Base-by-base conservation (phyloP, 2,113 vertebrate species). In the Fulmarus glacialis region DNA sequence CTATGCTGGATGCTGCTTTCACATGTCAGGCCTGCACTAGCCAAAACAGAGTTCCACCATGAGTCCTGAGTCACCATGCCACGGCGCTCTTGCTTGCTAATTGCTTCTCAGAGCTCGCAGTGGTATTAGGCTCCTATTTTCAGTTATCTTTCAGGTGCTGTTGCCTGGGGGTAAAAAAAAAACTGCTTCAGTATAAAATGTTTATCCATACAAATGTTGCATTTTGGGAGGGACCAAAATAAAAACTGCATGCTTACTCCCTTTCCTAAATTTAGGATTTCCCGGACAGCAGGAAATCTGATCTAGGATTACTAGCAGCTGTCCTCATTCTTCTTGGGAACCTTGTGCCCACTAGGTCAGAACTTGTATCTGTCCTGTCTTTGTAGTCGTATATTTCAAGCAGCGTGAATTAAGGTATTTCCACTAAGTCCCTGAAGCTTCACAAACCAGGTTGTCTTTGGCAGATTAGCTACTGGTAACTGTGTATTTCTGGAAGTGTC, bases 281-380 rank as follows among this genome's bases (percentile, higher is more conserved):
- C 38, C 58, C 0, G 0, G 45, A n/a, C 22, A 24, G 38, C 36
- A 38, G 26, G 15, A 42, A n/a, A n/a, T 19, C 72, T 58, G 19
- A 4, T 23, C 16, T 0, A 1, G 72, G 36, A 22, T 62, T 71
- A 9, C 23, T 48, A 24, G 29, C 68, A 77, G 48, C 70, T 86
- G 38, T 53, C 43, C 53, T 58, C 20, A 2, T 66, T 47, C 52
- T 78, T n/a, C 58, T 50, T 29, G 56, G 45, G 55, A 22, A 5
- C 12, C 71, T 92, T 3, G 0, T 48, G 48, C 75, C 43, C 17
- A 0, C 26, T 13, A 27, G 40, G 12, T 23, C 78, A 42, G 62
- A 30, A 2, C 78, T 21, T 18, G 45, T 13, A 5, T 8, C 38
- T 80, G 19, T 42, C 66, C 50, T 47, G 45, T 26, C n/a, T 1